Percentiles rank a stretch among this genome's conserved stretches.
Evolutionary conservation across 2,888 invertebrate genomes (phyloP).

Genomic region (Drosophila macrospina): DNA sequence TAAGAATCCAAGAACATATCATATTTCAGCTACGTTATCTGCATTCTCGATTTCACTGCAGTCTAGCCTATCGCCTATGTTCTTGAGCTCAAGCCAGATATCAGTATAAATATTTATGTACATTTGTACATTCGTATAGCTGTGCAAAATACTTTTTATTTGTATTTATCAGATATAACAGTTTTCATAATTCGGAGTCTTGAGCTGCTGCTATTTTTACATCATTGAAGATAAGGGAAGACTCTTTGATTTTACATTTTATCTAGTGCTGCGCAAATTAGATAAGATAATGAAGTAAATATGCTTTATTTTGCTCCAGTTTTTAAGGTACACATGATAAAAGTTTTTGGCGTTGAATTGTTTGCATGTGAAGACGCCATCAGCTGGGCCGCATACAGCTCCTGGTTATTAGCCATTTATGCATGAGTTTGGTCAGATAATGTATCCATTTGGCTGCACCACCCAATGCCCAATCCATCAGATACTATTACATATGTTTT

Average conservation of each 20-base stretch:
- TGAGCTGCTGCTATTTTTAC: conserved; percentile 1
- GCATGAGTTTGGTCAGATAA: conserved; percentile 39
- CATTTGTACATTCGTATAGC: conserved; percentile 3
- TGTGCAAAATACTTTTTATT: conserved; percentile 1
- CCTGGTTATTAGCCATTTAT: conserved; percentile 12
- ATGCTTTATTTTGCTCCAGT: conserved; percentile 24
- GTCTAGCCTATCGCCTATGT: conserved; percentile 15
- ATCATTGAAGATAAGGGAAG: conserved; percentile 30
- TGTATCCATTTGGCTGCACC: conserved; percentile 3
- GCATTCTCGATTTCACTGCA: conserved; percentile 16
- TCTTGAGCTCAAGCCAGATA: neutral
- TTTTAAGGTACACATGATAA: conserved; percentile 27
- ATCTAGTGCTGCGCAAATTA: conserved; percentile 52
- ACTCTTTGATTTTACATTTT: conserved; percentile 34
- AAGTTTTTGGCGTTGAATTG: conserved; percentile 12
- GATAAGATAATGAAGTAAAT: conserved; percentile 48
- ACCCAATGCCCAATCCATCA: conserved; percentile 31
- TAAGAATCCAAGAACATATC: conserved; percentile 10
- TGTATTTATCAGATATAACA: conserved; percentile 5
- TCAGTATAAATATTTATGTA: conserved; percentile 34
- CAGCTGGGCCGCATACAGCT: conserved; percentile 10
- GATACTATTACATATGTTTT: conserved; percentile 20
- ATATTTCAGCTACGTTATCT: conserved; percentile 25
- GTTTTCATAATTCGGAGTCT: conserved; percentile 1
- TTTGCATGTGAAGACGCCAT: conserved; percentile 50